Base-by-base conservation (phyloP, 2,888 invertebrate species). In the Sphinx pinastri region DNA sequence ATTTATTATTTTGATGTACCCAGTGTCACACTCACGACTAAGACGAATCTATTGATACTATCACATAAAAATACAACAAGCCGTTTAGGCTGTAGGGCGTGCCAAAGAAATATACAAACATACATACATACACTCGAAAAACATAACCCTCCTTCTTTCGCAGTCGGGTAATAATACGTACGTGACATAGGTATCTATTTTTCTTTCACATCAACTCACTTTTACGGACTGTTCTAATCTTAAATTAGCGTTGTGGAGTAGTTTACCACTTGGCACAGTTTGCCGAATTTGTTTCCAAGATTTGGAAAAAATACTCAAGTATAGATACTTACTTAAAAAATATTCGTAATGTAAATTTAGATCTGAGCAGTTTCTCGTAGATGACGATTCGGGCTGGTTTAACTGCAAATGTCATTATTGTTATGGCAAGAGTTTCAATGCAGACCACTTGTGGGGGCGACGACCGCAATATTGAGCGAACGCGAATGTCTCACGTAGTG, bases 401-500 rank as follows among this genome's bases (percentile, higher is more conserved):
- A 31, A 66, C 25, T 67, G 67, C 66, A 67, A 67, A 70, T 70
- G 67, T 70, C 70, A 51, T 70, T 70, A 79, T 77, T 76, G 78
- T 79, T 78, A 76, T 77, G 76, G 75, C 72, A 76, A 76, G 76
- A 72, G 73, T 75, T 76, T 81, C 77, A 74, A 80, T 81, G 75
- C 84, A 83, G 86, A 84, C 85, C 84, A 88, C 81, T 86, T 84
- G 86, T 81, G 88, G 93, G 93, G 91, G 88, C 93, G 89, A 89
- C 89, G 93, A 92, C 93, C 93, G 92, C 87, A 91, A 90, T 91
- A 91, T 91, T 91, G 90, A 93, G 86, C 88, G 87, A 89, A 89
- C 92, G 93, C 93, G 91, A 93, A 93, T 93, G 92, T 94, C 93
- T 92, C 90, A 86, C 88, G 89, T 87, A 88, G 91, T 90, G 93